Evolutionary conservation across 53 echinoderm and acorn worm genomes (phyloP).

Genomic region (Paracentrotus lividus): DNA sequence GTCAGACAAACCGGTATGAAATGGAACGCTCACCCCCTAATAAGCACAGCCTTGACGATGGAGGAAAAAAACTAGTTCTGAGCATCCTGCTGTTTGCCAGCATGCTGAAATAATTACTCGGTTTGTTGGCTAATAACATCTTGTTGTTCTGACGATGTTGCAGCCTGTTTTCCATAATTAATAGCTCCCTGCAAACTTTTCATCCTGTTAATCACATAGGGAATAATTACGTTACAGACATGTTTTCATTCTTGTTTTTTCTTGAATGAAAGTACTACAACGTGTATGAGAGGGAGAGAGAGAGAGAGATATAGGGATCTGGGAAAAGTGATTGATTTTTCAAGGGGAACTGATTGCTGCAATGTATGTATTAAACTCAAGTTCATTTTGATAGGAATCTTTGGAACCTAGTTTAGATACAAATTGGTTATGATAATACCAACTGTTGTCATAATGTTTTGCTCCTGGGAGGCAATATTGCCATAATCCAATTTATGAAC

Average conservation of each 20-base stretch:
- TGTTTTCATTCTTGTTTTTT: conserved; percentile 39
- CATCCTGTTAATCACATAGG: conserved; percentile 60
- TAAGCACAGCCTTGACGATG: conserved; percentile 60
- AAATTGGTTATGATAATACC: conserved; percentile 60
- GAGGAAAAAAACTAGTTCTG: conserved; percentile 74
- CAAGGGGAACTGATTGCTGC: conserved; percentile 23
- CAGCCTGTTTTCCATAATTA: conserved; percentile 68
- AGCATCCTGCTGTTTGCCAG: conserved; percentile 63
- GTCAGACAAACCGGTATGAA: neutral
- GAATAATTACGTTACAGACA: conserved; percentile 56
- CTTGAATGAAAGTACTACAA: neutral
- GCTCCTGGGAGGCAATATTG: conserved; percentile 34
- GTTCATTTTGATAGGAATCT: conserved; percentile 16
- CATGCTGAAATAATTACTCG: conserved; percentile 64
- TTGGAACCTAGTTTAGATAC: neutral
- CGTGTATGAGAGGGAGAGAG: neutral
- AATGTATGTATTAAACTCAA: conserved; percentile 43
- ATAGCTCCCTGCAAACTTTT: conserved; percentile 63
- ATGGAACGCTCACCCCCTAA: conserved; percentile 61
- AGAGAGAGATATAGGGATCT: neutral
- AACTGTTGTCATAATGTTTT: conserved; percentile 43
- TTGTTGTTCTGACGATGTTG: conserved; percentile 70
- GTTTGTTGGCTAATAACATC: conserved; percentile 64
- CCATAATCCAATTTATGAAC: conserved; percentile 33
- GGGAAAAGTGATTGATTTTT: conserved; percentile 48